Base-by-base conservation (phyloP, 2,888 invertebrate genomes). In the Pemphredon lugubris region DNA sequence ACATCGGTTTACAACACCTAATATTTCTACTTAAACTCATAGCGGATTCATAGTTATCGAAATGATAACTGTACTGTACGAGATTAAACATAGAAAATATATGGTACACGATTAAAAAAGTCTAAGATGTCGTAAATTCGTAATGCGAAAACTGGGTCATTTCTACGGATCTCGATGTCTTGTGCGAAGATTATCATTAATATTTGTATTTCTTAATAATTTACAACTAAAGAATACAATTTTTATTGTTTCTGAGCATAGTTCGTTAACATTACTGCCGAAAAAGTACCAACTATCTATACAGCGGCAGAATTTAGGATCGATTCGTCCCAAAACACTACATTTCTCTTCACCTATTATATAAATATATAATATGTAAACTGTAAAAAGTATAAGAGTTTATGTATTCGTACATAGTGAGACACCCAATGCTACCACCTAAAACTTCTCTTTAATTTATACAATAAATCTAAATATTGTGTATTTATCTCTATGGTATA, bases 51-150 rank as follows among this genome's bases (percentile, higher is more conserved):
- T 21, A 26, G 14, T n/a, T 9, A 39, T 44, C n/a, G n/a, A 26
- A 59, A 44, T 26, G 21, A 45, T 61, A 48, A 30, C 40, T 23
- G 26, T 21, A 30, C 47, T 23, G 21, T 16, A 40, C 20, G 30
- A 59, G 44, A 18, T 50, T 58, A 42, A 67, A 37, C 51, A 53
- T 73, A 60, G 34, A 59, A 61, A 79, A 73, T 16, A 45, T 72
- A 59, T 58, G 42, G 14, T 68, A 60, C 59, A 47, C 14, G 59
- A 26, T 32, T 73, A 64, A 50, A 55, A 42, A 67, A 44, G 34
- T 63, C 54, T 66, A 44, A 23, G 26, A 61, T 54, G 34, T 34
- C 9, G 37, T 40, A 16, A 58, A 30, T 23, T 30, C n/a, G 16
- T 65, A 71, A 65, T 65, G 59, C 13, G 63, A 45, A 48, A 34